Conservation (phyloP, 53 echinoderm and acorn worm species). For the Zoroaster sp. region DNA sequence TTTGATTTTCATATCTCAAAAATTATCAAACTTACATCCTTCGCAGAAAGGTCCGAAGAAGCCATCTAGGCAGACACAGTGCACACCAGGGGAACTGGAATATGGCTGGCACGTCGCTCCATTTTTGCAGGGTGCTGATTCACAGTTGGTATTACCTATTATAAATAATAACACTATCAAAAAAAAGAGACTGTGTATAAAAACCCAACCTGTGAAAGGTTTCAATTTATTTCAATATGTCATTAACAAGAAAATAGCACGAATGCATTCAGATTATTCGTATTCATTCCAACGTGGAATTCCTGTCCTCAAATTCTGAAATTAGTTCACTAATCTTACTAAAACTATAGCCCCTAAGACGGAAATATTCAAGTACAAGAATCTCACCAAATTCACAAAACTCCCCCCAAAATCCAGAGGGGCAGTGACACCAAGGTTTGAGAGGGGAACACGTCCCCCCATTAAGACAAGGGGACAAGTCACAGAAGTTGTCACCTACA, state of each 20-base stretch:
- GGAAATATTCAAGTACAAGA: too few relatives aligned
- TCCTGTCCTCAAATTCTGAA: too few relatives aligned
- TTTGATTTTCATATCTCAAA: too few relatives aligned
- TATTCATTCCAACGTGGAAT: too few relatives aligned
- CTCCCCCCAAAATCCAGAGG: slow-evolving; percentile 6
- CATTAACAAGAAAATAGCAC: too few relatives aligned
- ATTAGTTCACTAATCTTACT: too few relatives aligned
- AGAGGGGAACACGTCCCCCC: slow-evolving; percentile 52
- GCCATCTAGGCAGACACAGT: slow-evolving; percentile 6
- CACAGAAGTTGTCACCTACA: not conserved
- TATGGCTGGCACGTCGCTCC: not conserved
- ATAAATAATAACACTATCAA: not conserved
- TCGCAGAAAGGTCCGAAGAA: slow-evolving; percentile 5
- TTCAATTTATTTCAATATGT: too few relatives aligned
- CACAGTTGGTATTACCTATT: not conserved
- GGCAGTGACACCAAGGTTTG: slow-evolving; percentile 10
- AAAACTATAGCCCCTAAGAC: too few relatives aligned
- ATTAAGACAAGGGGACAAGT: slow-evolving; percentile 55
- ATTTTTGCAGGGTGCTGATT: slow-evolving; percentile 7
- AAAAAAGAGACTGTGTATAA: too few relatives aligned
- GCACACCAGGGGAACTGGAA: not conserved
- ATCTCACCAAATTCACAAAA: slow-evolving; percentile 34
- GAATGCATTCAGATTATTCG: too few relatives aligned
- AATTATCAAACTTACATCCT: not conserved
- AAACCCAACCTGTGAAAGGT: too few relatives aligned